Conservation (phyloP, 2,113 vertebrate species). For the Colinus virginianus region DNA sequence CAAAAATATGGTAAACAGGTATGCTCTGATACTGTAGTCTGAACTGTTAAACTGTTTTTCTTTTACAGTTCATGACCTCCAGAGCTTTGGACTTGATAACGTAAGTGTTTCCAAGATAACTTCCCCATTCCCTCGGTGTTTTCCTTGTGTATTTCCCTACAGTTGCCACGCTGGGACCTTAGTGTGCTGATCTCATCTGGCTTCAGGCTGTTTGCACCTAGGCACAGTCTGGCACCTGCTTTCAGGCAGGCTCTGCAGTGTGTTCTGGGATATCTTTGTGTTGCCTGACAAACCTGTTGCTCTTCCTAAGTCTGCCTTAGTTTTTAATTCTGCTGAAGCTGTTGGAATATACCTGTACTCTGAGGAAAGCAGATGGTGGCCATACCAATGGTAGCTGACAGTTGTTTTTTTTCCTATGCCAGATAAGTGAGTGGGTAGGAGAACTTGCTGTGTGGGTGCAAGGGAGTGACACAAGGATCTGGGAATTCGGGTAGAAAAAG, state of each 20-base stretch:
- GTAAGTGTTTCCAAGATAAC: slow-evolving; percentile 78
- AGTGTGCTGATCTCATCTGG: fast-evolving
- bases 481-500: neutral
- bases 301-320: neutral
- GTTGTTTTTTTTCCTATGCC: neutral
- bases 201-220: neutral
- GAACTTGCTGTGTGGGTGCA: neutral
- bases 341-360: neutral
- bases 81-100: slow-evolving; percentile 97
- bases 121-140: neutral
- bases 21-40: neutral
- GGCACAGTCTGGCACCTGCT: neutral
- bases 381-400: neutral
- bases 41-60: slow-evolving; percentile 48
- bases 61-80: slow-evolving; percentile 93
- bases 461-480: fast-evolving
- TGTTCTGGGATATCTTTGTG: neutral
- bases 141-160: neutral
- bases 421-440: neutral
- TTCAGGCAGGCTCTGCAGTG: neutral
- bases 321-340: neutral
- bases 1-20: neutral
- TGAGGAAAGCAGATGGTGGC: neutral
- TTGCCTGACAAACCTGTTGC: neutral
- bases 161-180: neutral